Conservation (phyloP, 2,113 vertebrate genomes). For the Pelecanus crispus region DNA sequence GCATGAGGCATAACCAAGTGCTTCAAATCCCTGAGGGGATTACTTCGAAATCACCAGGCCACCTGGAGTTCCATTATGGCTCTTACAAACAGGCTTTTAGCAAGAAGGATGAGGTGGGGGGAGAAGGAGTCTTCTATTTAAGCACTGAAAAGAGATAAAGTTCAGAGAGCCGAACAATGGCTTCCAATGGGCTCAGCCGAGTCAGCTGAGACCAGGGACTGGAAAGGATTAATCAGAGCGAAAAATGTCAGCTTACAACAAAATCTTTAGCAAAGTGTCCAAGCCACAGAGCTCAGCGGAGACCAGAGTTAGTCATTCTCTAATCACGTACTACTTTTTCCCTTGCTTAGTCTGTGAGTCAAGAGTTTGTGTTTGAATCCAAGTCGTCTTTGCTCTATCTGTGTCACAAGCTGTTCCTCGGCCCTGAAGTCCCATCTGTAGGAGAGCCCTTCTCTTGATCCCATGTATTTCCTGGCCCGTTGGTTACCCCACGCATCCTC, state of each 20-base stretch:
- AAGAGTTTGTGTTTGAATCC: neutral
- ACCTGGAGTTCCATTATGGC: slow-evolving; percentile 65
- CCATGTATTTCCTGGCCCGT: neutral
- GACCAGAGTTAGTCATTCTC: slow-evolving; percentile 16
- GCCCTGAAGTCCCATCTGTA: neutral
- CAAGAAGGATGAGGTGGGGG: slow-evolving; percentile 57
- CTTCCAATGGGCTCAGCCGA: slow-evolving; percentile 40
- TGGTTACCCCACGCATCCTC: neutral
- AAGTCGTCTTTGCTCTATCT: neutral
- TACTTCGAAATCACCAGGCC: slow-evolving; percentile 56
- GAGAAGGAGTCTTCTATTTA: slow-evolving; percentile 38
- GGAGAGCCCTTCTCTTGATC: neutral
- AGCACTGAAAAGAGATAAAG: slow-evolving; percentile 48
- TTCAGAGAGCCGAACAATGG: slow-evolving; percentile 35
- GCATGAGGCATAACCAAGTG: slow-evolving; percentile 58
- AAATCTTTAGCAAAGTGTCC: slow-evolving; percentile 23
- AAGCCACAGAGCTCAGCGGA: slow-evolving; percentile 35
- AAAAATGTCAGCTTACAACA: slow-evolving; percentile 53
- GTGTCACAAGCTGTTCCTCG: neutral
- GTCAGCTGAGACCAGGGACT: slow-evolving; percentile 55
- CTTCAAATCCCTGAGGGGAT: slow-evolving; percentile 62
- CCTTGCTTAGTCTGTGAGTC: neutral
- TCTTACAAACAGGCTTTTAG: slow-evolving; percentile 65
- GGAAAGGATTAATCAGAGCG: slow-evolving; percentile 64
- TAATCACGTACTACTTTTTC: neutral